A percentile compares a stretch with the other conserved stretches of the same genome.
phyloP scores from a whole-genome alignment of 2,113 vertebrate species.

The Pitta sordida region DNA sequence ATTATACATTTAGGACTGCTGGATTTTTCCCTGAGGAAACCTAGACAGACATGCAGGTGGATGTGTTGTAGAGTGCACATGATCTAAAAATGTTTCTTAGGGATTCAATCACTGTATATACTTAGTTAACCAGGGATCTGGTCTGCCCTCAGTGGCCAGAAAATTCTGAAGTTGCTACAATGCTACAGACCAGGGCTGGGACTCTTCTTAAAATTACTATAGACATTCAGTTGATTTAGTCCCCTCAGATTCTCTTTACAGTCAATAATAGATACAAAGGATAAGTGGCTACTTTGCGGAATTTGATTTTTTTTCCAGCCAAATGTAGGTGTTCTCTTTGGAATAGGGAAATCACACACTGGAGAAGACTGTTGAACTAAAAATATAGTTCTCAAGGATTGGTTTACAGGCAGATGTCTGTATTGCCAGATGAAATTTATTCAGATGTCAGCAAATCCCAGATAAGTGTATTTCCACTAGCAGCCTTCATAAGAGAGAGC shows the following conservation, averaged over 20 bases:
- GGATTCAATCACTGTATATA: not conserved
- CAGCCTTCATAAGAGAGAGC: not conserved
- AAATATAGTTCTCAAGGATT: not conserved
- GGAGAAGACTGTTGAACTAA: not conserved
- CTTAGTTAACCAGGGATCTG: not conserved
- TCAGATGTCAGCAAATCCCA: not conserved
- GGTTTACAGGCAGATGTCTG: not conserved
- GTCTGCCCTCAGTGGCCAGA: not conserved
- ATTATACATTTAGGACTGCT: not conserved
- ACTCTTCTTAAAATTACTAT: not conserved
- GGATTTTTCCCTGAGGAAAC: not conserved
- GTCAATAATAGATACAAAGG: not conserved
- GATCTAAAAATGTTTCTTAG: not conserved
- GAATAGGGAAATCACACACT: not conserved
- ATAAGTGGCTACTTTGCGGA: not conserved
- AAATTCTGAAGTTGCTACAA: not conserved
- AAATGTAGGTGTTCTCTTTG: not conserved
- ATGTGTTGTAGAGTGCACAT: not conserved
- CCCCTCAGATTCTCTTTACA: not conserved
- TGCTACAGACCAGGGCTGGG: not conserved
- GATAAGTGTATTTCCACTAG: not conserved
- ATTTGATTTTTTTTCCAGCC: not conserved
- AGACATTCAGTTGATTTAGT: not conserved
- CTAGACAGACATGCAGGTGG: not conserved
- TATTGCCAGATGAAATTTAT: not conserved